A percentile compares a stretch with the other conserved stretches of the same genome.
phyloP scores from a whole-genome alignment of 1,140 invertebrate genomes.

The Aricia agestis region DNA sequence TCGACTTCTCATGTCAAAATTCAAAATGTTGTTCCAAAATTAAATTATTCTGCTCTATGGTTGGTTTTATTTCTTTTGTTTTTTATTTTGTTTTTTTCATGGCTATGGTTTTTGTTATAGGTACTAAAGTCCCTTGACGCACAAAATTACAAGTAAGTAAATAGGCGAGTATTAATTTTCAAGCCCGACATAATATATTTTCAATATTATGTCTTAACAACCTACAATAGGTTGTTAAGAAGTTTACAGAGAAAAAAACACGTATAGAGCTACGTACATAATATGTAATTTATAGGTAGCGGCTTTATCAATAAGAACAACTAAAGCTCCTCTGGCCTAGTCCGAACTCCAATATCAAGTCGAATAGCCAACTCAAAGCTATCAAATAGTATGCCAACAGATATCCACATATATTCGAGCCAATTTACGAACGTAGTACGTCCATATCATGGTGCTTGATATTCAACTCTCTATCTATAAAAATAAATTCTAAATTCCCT shows the following conservation, averaged over 20 bases:
- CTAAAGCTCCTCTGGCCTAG: not conserved
- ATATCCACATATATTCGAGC: not conserved
- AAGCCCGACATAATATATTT: no score
- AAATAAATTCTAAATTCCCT: not conserved
- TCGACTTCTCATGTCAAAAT: slow-evolving; percentile 30
- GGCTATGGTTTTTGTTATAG: no score
- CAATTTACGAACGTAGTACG: not conserved
- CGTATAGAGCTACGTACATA: not conserved
- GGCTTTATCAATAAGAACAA: not conserved
- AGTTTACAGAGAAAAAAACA: no score
- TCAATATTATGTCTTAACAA: no score
- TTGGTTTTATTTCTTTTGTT: not conserved
- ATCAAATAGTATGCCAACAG: not conserved
- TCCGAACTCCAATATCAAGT: not conserved
- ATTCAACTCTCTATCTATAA: not conserved
- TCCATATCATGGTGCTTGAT: not conserved
- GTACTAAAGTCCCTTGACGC: no score
- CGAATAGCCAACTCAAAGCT: slow-evolving; percentile 2
- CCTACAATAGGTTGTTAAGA: no score
- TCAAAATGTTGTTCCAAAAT: not conserved
- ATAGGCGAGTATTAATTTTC: no score
- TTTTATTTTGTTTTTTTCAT: not conserved
- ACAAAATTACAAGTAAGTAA: no score
- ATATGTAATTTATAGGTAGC: no score
- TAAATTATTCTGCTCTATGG: not conserved